These are phyloP conservation scores for Gryon sp. DNA, from an alignment of 1,140 invertebrate genomes.

Conservation along the genomic window DNA sequence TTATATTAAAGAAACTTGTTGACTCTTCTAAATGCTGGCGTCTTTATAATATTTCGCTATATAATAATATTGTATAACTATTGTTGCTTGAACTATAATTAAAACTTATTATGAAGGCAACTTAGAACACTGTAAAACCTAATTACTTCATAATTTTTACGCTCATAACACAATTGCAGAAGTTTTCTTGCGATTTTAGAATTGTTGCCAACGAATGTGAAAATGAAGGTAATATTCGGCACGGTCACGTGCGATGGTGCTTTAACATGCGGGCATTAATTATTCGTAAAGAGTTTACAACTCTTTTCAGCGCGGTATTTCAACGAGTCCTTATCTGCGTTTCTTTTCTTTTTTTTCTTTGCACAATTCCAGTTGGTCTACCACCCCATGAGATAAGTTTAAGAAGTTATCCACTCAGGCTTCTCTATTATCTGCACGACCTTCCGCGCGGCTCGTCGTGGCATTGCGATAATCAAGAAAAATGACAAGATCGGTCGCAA, in stretches of 20 bases:
- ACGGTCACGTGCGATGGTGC: constrained; percentile 16
- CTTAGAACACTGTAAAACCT: no score
- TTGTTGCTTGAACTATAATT: no score
- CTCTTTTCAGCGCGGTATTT: constrained; percentile 35
- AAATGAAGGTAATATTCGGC: constrained; percentile 16
- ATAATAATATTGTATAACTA: no score
- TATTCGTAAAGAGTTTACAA: constrained; percentile 35
- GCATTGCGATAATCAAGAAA: constrained; percentile 58
- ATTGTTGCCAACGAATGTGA: neutral
- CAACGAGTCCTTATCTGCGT: constrained; percentile 32
- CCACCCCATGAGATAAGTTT: constrained; percentile 53
- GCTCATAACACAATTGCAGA: no score
- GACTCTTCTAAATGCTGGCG: no score
- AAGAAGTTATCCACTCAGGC: constrained; percentile 58
- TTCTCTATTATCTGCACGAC: constrained; percentile 57
- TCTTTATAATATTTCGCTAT: no score
- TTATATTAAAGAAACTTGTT: no score
- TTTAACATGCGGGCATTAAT: constrained; percentile 48
- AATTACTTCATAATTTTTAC: no score
- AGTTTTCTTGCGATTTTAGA: no score
- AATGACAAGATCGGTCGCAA: constrained; percentile 49
- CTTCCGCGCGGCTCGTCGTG: constrained; percentile 31
- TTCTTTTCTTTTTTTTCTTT: constrained; percentile 19
- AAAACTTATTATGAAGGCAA: no score
- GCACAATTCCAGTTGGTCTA: constrained; percentile 46